Conservation (phyloP, 1,140 invertebrate genomes). For the Caenorhabditis remanei region DNA sequence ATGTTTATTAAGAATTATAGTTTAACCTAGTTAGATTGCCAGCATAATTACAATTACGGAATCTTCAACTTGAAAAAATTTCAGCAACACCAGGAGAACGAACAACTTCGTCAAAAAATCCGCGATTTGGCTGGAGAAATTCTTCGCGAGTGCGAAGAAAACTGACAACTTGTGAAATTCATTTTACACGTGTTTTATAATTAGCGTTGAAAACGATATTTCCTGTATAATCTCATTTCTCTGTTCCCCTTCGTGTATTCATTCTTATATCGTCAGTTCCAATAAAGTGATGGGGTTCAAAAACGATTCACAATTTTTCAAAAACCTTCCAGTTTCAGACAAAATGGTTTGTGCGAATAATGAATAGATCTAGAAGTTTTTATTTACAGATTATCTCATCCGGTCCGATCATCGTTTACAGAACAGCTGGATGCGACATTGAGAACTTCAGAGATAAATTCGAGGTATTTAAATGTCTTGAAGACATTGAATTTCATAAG, state of each 20-base stretch:
- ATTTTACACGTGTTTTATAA: not conserved
- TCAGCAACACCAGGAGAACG: not conserved
- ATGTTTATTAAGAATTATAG: too few relatives aligned
- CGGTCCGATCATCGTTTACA: slow-evolving; percentile 21
- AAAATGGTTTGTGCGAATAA: slow-evolving; percentile 7
- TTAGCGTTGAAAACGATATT: too few relatives aligned
- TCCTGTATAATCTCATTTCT: too few relatives aligned
- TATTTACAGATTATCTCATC: slow-evolving; percentile 17
- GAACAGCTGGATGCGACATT: slow-evolving; percentile 5
- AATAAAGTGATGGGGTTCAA: slow-evolving; percentile 36
- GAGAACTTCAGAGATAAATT: slow-evolving; percentile 32
- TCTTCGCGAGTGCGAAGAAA: not conserved
- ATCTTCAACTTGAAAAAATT: not conserved
- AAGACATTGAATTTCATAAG: not conserved
- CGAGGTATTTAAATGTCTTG: not conserved
- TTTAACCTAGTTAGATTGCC: too few relatives aligned
- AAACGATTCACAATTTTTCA: not conserved
- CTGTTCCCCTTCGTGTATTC: too few relatives aligned
- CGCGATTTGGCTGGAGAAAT: not conserved
- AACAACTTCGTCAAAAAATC: not conserved
- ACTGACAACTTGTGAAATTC: not conserved
- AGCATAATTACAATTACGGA: too few relatives aligned
- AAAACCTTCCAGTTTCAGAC: slow-evolving; percentile 27
- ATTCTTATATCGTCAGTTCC: too few relatives aligned
- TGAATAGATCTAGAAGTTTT: not conserved